Evolutionary conservation across 2,113 vertebrate genomes (phyloP).

Genomic region (Hemicordylus capensis): DNA sequence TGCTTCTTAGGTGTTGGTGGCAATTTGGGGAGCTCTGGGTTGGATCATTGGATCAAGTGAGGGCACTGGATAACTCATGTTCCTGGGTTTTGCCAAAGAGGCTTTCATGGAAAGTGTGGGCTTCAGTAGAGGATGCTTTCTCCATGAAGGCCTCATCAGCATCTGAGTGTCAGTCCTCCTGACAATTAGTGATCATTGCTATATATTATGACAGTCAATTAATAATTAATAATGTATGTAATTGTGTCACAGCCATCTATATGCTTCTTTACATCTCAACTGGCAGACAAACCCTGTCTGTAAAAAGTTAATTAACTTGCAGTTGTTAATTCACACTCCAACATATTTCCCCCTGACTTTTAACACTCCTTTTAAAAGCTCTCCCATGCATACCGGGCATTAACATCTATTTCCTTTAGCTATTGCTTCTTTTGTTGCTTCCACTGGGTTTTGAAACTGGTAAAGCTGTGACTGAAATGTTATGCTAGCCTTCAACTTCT

Average conservation of each 20-base stretch:
- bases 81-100: no score
- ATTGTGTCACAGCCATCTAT: not conserved
- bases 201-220: not conserved
- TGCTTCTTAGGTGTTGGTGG: no score
- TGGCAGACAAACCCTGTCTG: not conserved
- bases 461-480: conserved; percentile 7
- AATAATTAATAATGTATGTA: not conserved
- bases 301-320: not conserved
- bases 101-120: no score
- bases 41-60: no score
- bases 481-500: conserved; percentile 2
- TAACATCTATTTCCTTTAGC: not conserved
- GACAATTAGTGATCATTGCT: no score
- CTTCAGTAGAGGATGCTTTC: no score
- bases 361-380: not conserved
- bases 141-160: no score
- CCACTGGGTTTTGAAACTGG: conserved; percentile 3
- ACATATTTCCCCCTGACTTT: not conserved
- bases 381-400: not conserved
- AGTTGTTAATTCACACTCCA: not conserved
- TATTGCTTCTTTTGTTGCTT: conserved; percentile 3
- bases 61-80: no score
- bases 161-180: no score
- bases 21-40: no score
- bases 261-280: not conserved